Percentiles rank a stretch among this genome's conserved stretches.
phyloP scores from a whole-genome alignment of 2,797 vertebrate species.

The Arnoldichthys spilopterus region DNA sequence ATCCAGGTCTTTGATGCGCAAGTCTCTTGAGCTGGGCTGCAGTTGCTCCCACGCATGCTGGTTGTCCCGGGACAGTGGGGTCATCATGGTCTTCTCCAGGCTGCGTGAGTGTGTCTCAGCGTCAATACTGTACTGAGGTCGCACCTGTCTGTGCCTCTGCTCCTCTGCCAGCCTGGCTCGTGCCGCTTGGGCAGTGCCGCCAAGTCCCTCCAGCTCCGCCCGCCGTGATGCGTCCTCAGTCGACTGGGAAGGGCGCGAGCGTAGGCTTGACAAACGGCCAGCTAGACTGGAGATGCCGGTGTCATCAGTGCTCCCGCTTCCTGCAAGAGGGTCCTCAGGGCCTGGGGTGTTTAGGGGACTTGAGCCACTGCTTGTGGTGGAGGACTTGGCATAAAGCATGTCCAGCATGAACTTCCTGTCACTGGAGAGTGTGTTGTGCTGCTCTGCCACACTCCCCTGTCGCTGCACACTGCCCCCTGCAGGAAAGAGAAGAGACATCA shows the following conservation, averaged over 20 bases:
- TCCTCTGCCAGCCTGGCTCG: conserved; percentile 71
- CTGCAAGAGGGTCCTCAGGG: conserved; percentile 21
- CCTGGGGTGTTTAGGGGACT: conserved; percentile 51
- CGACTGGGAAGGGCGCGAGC: conserved; percentile 31
- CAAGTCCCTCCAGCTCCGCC: conserved; percentile 72
- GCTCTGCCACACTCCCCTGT: conserved; percentile 62
- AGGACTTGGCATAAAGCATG: conserved; percentile 79
- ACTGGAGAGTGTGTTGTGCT: conserved; percentile 72
- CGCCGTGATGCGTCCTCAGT: conserved; percentile 63
- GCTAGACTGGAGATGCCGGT: conserved; percentile 44
- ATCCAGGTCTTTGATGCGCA: conserved; percentile 93
- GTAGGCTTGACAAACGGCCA: conserved; percentile 52
- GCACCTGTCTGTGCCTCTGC: conserved; percentile 62
- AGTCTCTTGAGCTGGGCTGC: conserved; percentile 69
- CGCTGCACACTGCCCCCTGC: conserved; percentile 57
- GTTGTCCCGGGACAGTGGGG: conserved; percentile 72
- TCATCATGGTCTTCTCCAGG: conserved; percentile 77
- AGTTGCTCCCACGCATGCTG: conserved; percentile 77
- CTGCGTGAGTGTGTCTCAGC: conserved; percentile 75
- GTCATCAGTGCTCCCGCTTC: conserved; percentile 48
- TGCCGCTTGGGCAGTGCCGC: conserved; percentile 65
- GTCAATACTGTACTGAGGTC: conserved; percentile 81
- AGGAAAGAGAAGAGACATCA: conserved; percentile 41
- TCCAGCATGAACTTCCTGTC: conserved; percentile 81
- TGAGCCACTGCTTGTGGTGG: conserved; percentile 41